These are phyloP conservation scores for Melanerpes aurifrons DNA, from an alignment of 2,113 vertebrate genomes.

Conservation along the genomic window DNA sequence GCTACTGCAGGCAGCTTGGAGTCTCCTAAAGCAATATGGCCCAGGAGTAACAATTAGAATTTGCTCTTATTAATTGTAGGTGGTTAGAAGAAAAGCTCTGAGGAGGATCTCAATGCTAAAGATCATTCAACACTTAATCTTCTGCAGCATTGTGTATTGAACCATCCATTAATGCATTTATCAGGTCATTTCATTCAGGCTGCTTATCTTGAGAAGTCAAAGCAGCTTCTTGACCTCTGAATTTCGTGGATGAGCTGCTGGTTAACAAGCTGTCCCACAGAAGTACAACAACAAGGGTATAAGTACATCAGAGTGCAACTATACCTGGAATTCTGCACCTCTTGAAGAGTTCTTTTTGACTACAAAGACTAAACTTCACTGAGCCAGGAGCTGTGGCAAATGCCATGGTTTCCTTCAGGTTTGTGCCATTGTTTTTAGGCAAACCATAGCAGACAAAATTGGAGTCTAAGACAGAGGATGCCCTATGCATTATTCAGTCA, in stretches of 20 bases:
- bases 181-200: not conserved
- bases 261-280: not conserved
- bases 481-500: not conserved
- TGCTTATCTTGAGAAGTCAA: not conserved
- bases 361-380: fast-evolving
- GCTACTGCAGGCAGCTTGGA: not conserved
- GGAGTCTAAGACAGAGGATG: not conserved
- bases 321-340: not conserved
- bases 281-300: fast-evolving
- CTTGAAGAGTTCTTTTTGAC: not conserved
- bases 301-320: fast-evolving
- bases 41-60: not conserved
- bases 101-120: not conserved
- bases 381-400: not conserved
- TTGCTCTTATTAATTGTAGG: conserved; percentile 42
- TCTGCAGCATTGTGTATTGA: not conserved
- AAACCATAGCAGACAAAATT: fast-evolving
- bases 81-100: conserved; percentile 20
- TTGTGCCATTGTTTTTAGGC: not conserved
- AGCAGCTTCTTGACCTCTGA: not conserved
- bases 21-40: not conserved
- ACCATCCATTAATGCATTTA: fast-evolving
- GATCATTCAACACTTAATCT: not conserved
- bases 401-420: fast-evolving
- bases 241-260: not conserved